Base-by-base conservation (phyloP, 1,140 invertebrate genomes). In the Zaprionus inermis region DNA sequence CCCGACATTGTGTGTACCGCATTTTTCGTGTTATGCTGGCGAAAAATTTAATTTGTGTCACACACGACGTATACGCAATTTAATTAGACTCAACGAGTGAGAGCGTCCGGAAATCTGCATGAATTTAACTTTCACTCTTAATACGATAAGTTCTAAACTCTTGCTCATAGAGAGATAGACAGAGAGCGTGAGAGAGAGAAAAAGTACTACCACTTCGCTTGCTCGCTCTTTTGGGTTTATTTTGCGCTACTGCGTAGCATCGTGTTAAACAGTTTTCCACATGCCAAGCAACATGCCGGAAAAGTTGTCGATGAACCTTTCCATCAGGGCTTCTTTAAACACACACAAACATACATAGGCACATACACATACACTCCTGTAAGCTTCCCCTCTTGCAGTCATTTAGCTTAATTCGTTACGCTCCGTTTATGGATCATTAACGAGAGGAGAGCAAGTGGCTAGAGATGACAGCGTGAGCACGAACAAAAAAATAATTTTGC, bases 61-160 rank as follows among this genome's bases (percentile, higher is more conserved):
- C 76, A 72, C 68, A 68, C 72, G 76, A 69, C 73, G 76, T 76
- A 76, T 79, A 20, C 30, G 58, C 52, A 76, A 79, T 79, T 79
- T 76, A 67, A 79, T 79, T 79, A 76, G 38, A 72, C 22, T 38
- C 28, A 57, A 16, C 38, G 38, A 44, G 14, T 44, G n/a, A 44
- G 36, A 38, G 30, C 49, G 7, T 24, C 18, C 28, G 10, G n/a
- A 51, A 59, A 36, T 68, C n/a, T 68, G n/a, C 34, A 20, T 52
- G 44, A 51, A 59, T 67, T 46, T 32, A 57, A 14, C 18, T 41
- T 49, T 22, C 10, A 0, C 16, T 12, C 18, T 4, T 20, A 46
- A 20, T 46, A 46, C 18, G n/a, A 12, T 38, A 16, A 44, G 10
- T 44, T 38, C 38, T 32, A 6, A 10, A 32, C 5, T 32, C 30